Percentiles rank a stretch among this genome's conserved stretches.
Conservation (phyloP, 2,113 vertebrate genomes). For the mouse (Mus musculus) region DNA sequence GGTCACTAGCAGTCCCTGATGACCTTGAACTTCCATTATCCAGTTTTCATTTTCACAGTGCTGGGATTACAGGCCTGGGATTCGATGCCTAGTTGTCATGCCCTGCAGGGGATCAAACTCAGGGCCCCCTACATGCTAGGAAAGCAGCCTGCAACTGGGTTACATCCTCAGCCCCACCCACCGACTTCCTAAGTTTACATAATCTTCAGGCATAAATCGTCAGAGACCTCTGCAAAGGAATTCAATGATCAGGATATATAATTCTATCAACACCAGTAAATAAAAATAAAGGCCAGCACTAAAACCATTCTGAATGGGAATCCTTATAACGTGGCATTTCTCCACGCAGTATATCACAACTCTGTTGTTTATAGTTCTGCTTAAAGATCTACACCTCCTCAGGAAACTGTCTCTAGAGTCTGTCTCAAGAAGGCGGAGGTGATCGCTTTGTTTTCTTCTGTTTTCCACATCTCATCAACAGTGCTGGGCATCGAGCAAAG, state of each 20-base stretch:
- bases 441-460: neutral
- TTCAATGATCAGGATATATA: neutral
- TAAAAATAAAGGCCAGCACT: conserved; percentile 27
- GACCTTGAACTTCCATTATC: neutral
- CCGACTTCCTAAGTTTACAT: neutral
- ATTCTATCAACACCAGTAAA: conserved; percentile 42
- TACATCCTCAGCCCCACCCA: neutral
- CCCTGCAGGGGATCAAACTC: neutral
- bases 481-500: too few species aligned
- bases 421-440: neutral
- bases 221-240: neutral
- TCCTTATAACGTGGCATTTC: neutral
- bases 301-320: conserved; percentile 40
- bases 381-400: neutral
- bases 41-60: neutral
- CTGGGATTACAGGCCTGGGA: neutral
- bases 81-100: too few species aligned
- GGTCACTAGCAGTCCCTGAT: neutral
- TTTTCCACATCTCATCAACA: neutral
- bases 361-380: neutral
- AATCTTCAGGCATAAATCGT: neutral
- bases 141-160: neutral
- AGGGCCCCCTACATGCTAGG: neutral
- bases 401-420: neutral
- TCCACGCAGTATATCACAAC: neutral